Base-by-base conservation (phyloP, 2,888 invertebrate species). In the Masnerella sp. region DNA sequence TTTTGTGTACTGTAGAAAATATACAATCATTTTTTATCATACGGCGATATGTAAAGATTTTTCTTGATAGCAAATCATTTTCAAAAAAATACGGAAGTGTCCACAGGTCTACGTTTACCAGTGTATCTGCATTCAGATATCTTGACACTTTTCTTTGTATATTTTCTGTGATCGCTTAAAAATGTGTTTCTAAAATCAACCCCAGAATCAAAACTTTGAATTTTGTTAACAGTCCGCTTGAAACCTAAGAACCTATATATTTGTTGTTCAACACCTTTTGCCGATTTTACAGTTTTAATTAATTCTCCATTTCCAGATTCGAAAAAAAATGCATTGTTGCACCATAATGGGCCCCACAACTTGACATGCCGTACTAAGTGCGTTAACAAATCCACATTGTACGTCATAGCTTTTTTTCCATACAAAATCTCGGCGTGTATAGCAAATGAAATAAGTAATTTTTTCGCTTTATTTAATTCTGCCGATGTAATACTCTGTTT, bases 1-100 rank as follows among this genome's bases (percentile, higher is more conserved):
- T 11, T 47, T 47, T 47, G 1, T 30, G 15, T n/a, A 17, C 17
- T 17, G 47, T 12, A 9, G 47, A 25, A 47, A 30, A 47, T n/a
- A 47, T 17, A 12, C 47, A 47, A 17, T 47, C 47, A 17, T 47
- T 47, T 47, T 47, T 47, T 20, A 47, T 30, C 30, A 47, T 47
- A 4, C 47, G 30, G 3, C 32, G 8, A 12, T 30, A 47, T 7
- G 8, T 11, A 2, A 25, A 5, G 8, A 32, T 47, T 47, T 47
- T 11, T 5, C 12, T 30, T 15, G 32, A 5, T n/a, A 32, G 17
- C 15, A 47, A 5, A n/a, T n/a, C 11, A 43, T 25, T 25, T n/a
- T 2, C 15, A 1, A 7, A 2, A 15, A 2, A 43, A 5, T 7
- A 43, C 25, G 2, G 3, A 0, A 12, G 12, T 1, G 1, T 22